Conservation (phyloP, 2,888 invertebrate genomes). For the Chironomus riparius region DNA sequence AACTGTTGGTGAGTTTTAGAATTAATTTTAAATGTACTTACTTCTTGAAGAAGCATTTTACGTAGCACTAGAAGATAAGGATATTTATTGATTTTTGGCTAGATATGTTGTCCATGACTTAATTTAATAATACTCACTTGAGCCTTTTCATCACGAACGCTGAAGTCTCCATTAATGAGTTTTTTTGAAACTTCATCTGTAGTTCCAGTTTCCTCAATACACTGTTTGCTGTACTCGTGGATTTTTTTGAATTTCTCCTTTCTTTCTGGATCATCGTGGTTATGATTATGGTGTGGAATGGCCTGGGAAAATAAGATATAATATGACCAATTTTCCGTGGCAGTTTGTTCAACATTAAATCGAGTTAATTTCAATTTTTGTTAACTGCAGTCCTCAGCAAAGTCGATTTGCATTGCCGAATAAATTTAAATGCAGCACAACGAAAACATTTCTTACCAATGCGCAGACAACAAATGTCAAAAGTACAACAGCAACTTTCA, state of each 20-base stretch:
- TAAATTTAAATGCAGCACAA: too few species aligned
- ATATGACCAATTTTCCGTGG: too few species aligned
- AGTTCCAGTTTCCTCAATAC: conserved; percentile 32
- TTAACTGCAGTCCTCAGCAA: too few species aligned
- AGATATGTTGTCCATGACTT: too few species aligned
- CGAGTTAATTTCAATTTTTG: too few species aligned
- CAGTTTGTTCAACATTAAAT: too few species aligned
- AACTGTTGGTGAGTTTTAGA: too few species aligned
- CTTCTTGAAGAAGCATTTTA: conserved; percentile 37
- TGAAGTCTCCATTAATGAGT: conserved; percentile 33
- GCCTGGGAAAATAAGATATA: background rate
- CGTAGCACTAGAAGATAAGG: conserved; percentile 35
- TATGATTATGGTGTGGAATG: background rate
- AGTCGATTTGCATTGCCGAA: too few species aligned
- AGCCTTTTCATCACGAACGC: conserved; percentile 30
- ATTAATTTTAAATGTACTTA: background rate
- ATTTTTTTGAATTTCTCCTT: conserved; percentile 33
- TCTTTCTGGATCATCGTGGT: conserved; percentile 33
- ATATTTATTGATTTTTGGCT: too few species aligned
- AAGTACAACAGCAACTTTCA: background rate
- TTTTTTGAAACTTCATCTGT: conserved; percentile 33
- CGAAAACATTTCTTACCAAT: background rate
- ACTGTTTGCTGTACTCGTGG: conserved; percentile 31
- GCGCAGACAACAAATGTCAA: background rate
- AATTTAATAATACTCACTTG: background rate